Conservation (phyloP, 2,888 invertebrate genomes). For the Argyra leucocephala region DNA sequence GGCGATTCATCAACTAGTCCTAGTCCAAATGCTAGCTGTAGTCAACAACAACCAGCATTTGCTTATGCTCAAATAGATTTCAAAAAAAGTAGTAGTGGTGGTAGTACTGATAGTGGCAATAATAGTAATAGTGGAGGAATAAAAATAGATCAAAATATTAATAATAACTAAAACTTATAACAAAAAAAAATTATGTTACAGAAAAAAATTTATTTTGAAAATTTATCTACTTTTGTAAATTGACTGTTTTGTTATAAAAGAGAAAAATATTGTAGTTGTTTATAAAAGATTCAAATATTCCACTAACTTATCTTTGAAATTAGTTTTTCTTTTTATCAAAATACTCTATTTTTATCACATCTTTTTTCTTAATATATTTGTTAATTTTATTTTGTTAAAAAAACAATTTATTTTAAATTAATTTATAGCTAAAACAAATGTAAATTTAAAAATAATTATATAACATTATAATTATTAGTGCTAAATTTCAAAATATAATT, state of each 20-base stretch:
- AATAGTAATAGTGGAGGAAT: not conserved
- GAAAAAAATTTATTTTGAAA: not conserved
- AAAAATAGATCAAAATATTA: constrained; percentile 1
- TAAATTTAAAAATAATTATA: not conserved
- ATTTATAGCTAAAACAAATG: not conserved
- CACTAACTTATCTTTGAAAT: not conserved
- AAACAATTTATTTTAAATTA: not conserved
- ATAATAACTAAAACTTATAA: not conserved
- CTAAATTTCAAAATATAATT: not conserved
- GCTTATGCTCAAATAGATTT: constrained; percentile 77
- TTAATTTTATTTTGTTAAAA: too few species aligned
- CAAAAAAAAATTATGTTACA: not conserved
- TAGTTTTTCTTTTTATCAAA: not conserved
- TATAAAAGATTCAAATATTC: not conserved
- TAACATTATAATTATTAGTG: not conserved
- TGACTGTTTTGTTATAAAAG: not conserved
- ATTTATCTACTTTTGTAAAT: not conserved
- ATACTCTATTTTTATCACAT: not conserved
- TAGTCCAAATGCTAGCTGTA: constrained; percentile 30
- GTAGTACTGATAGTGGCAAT: not conserved
- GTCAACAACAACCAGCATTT: constrained; percentile 43
- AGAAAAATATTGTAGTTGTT: not conserved
- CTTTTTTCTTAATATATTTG: not conserved
- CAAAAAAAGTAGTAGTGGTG: constrained; percentile 32
- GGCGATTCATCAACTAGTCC: constrained; percentile 34